A percentile compares a stretch with the other conserved stretches of the same genome.
Evolutionary conservation across 2,797 vertebrate genomes (phyloP).

Genomic region (Diceros bicornis): DNA sequence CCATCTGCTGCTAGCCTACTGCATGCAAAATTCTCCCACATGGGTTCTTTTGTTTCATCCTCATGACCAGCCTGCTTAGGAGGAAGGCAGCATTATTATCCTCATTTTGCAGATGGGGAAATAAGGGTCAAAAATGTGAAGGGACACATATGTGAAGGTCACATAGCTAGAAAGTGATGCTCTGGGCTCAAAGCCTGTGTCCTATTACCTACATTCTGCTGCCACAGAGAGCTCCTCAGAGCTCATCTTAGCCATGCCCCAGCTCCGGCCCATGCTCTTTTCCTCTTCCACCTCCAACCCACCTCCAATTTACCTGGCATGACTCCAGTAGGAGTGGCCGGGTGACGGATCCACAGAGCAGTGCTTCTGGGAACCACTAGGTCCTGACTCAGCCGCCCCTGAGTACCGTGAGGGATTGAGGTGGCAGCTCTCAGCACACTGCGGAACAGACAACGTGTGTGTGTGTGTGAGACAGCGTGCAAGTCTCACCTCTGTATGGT

Average conservation of each 20-base stretch:
- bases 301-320: neutral
- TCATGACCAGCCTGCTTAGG: neutral
- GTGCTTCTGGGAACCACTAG: neutral
- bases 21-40: neutral
- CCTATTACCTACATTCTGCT: neutral
- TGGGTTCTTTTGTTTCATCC: neutral
- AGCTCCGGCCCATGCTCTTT: neutral
- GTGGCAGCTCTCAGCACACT: neutral
- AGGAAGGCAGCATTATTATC: neutral
- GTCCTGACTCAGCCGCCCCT: neutral
- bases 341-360: neutral
- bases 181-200: neutral
- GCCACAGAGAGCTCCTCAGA: neutral
- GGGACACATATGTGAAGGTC: neutral
- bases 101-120: constrained; percentile 39
- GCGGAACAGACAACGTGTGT: neutral
- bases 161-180: neutral
- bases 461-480: neutral
- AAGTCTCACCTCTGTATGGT: neutral
- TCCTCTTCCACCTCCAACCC: neutral
- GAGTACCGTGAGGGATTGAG: neutral
- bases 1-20: neutral
- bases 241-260: neutral
- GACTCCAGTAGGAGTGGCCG: neutral
- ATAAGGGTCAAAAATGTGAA: neutral